A percentile compares a stretch with the other conserved stretches of the same genome.
phyloP scores from a whole-genome alignment of 2,113 vertebrate species.

The Grammatotria lemairii region DNA sequence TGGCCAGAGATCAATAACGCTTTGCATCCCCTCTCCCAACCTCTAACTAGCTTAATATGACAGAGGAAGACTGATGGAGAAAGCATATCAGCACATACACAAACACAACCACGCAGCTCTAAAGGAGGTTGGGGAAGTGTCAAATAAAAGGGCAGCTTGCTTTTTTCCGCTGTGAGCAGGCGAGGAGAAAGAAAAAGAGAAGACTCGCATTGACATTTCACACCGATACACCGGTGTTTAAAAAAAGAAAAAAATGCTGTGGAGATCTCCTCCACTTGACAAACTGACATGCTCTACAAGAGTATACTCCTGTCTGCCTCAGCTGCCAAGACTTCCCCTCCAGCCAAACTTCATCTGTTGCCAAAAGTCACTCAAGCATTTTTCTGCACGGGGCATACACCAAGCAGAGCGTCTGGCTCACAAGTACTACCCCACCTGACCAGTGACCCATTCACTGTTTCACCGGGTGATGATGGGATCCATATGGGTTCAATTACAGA shows the following conservation, averaged over 20 bases:
- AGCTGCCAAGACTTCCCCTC: slow-evolving; percentile 31
- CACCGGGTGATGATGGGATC: slow-evolving; percentile 32
- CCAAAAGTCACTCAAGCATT: slow-evolving; percentile 53
- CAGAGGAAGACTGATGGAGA: slow-evolving; percentile 23
- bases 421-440: slow-evolving; percentile 16
- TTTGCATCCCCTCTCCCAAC: slow-evolving; percentile 25
- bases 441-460: slow-evolving; percentile 32
- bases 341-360: slow-evolving; percentile 15
- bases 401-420: not conserved
- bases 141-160: slow-evolving; percentile 16
- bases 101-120: not conserved
- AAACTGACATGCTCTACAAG: slow-evolving; percentile 39
- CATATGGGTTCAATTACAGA: slow-evolving; percentile 35
- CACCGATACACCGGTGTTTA: slow-evolving; percentile 4
- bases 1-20: slow-evolving; percentile 54
- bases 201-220: not conserved
- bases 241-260: not conserved
- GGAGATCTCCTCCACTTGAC: slow-evolving; percentile 33
- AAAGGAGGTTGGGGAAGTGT: not conserved
- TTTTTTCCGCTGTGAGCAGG: not conserved
- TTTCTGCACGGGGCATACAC: slow-evolving; percentile 8
- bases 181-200: not conserved
- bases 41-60: slow-evolving; percentile 45
- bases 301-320: slow-evolving; percentile 34
- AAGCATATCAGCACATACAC: not conserved